A percentile compares a stretch with the other conserved stretches of the same genome.
These are phyloP conservation scores for Danaus plexippus DNA, from an alignment of 1,140 invertebrate genomes.

Conservation along the genomic window DNA sequence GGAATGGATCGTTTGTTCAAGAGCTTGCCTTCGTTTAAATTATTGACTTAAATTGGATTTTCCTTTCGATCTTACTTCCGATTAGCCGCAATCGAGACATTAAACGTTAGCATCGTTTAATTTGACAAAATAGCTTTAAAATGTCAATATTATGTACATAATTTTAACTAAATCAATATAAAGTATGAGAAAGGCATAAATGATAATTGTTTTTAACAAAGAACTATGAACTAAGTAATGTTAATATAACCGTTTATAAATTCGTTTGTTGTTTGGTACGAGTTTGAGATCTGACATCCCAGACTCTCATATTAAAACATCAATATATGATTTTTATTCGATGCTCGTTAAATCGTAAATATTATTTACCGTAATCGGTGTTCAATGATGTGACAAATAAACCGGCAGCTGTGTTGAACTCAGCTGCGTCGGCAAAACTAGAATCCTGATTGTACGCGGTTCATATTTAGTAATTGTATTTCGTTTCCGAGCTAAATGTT, in stretches of 20 bases:
- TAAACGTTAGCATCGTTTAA: neutral
- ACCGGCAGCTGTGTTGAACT: slow-evolving; percentile 25
- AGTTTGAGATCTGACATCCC: slow-evolving; percentile 10
- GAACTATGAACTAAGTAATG: neutral
- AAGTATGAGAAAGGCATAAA: neutral
- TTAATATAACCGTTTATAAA: slow-evolving; percentile 25
- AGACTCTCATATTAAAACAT: slow-evolving; percentile 4
- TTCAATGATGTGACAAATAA: slow-evolving; percentile 26
- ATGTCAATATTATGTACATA: neutral
- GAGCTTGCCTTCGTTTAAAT: slow-evolving; percentile 31
- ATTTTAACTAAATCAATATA: neutral
- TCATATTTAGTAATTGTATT: slow-evolving; percentile 36
- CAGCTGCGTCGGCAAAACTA: slow-evolving; percentile 23
- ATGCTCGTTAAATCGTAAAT: slow-evolving; percentile 15
- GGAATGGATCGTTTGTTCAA: slow-evolving; percentile 40
- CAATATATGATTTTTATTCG: slow-evolving; percentile 38
- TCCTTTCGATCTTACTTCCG: slow-evolving; percentile 15
- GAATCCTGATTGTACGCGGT: slow-evolving; percentile 24
- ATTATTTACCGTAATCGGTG: too few relatives aligned
- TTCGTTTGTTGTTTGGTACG: neutral
- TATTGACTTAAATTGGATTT: slow-evolving; percentile 38
- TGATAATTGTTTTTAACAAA: neutral
- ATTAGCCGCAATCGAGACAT: neutral
- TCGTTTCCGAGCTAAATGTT: slow-evolving; percentile 17
- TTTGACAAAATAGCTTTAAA: neutral